Base-by-base conservation (phyloP, 1,140 invertebrate genomes). In the Odontomachus brunneus region DNA sequence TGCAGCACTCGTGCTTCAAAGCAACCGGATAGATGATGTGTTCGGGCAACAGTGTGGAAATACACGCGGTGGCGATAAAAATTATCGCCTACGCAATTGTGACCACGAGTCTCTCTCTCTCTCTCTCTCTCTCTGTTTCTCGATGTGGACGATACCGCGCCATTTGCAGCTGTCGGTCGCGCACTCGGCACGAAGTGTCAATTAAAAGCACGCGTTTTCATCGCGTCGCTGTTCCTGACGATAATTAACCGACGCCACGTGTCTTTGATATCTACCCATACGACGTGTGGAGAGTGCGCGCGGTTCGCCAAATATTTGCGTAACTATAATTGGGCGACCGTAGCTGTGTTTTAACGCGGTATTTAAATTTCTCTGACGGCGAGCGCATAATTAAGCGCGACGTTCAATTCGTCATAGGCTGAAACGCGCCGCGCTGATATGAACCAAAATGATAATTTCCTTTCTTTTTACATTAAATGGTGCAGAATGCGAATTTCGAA, bases 321-420 rank as follows among this genome's bases (percentile, higher is more conserved):
- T 26, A 38, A 49, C 22, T 55, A 73, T 82, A 82, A 82, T 82
- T 82, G 69, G 69, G 19, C 44, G 26, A 60, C n/a, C 29, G 44
- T 57, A 22, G 22, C 5, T n/a, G 63, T 4, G 14, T 15, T 57
- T 78, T 44, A 78, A 38, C 22, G 65, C 55, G 33, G 22, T 22
- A 69, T 69, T 55, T 78, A 55, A 78, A 78, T 78, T 69, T 17
- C 62, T 38, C 51, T 26, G 22, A 33, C 14, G 49, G 75, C 33
- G 57, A 57, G 22, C 29, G 62, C 49, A 19, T 57, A 69, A 78
- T 78, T 78, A 33, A 24, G 49, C 33, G 19, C 29, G 33, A 29
- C 33, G 17, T 55, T 78, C 57, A 57, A 69, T 67, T 69, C 22
- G 22, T 44, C 17, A 33, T 9, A 22, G n/a, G 14, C 26, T 2